Percentiles rank a stretch among this genome's conserved stretches.
Conservation (phyloP, 37 sponge, comb jelly and placozoan species). For the Chondrosia reniformis region DNA sequence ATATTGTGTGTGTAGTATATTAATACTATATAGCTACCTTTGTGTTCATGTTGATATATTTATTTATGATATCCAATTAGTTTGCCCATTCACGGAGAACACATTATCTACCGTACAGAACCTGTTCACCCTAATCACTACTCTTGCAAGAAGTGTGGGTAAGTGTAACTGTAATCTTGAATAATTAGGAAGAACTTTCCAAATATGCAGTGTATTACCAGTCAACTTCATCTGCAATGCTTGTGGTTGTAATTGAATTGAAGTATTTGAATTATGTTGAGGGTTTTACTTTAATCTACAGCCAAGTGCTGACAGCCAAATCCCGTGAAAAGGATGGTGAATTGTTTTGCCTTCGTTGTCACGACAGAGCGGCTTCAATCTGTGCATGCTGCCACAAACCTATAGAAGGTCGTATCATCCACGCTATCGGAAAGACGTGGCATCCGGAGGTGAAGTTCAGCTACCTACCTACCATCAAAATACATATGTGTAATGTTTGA, state of each 20-base stretch:
- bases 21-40: neutral
- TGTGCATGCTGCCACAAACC: conserved; percentile 91
- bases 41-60: too few relatives aligned
- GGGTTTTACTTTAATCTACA: conserved; percentile 13
- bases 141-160: conserved; percentile 87
- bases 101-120: conserved; percentile 78
- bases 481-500: too few relatives aligned
- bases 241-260: neutral
- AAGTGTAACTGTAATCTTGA: conserved; percentile 13
- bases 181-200: too few relatives aligned
- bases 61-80: too few relatives aligned
- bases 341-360: conserved; percentile 92
- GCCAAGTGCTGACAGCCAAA: conserved; percentile 65
- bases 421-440: conserved; percentile 86
- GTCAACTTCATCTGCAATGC: neutral
- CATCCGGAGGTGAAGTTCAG: conserved; percentile 93
- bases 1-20: too few relatives aligned
- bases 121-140: conserved; percentile 91
- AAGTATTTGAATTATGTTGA: neutral
- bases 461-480: too few relatives aligned
- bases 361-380: conserved; percentile 86
- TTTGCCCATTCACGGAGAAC: conserved; percentile 84
- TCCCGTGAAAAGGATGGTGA: conserved; percentile 78
- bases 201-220: neutral
- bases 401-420: conserved; percentile 91